Evolutionary conservation across 1,140 invertebrate species (phyloP).

Genomic region (Apis florea): DNA sequence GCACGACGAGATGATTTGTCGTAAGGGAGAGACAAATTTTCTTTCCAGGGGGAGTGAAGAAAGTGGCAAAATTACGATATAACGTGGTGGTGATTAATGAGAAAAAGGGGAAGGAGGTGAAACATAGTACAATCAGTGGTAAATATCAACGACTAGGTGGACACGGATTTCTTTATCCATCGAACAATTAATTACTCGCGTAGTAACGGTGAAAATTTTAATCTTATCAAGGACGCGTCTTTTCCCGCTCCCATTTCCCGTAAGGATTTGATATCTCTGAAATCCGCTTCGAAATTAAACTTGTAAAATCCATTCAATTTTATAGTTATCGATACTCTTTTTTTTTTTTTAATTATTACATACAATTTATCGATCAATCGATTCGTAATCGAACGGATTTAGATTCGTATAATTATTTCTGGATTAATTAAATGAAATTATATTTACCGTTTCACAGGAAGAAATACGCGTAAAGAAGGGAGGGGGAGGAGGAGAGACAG

Average conservation of each 20-base stretch:
- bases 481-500: too few relatives aligned
- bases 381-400: too few relatives aligned
- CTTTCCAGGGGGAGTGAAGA: neutral
- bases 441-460: too few relatives aligned
- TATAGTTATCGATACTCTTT: too few relatives aligned
- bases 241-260: neutral
- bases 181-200: conserved; percentile 61
- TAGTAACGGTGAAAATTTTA: conserved; percentile 4
- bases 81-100: neutral
- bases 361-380: too few relatives aligned
- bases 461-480: too few relatives aligned
- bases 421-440: too few relatives aligned
- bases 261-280: neutral
- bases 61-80: conserved; percentile 6
- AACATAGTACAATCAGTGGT: conserved; percentile 42
- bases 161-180: conserved; percentile 36
- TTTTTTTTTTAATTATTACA: too few relatives aligned
- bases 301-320: too few relatives aligned
- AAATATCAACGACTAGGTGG: conserved; percentile 41
- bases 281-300: neutral
- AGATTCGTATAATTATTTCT: too few relatives aligned
- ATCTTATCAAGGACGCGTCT: neutral
- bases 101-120: neutral
- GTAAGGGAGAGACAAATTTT: neutral
- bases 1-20: neutral